These are phyloP conservation scores for Triplophysa bombifrons DNA, from an alignment of 2,797 vertebrate genomes.

Conservation along the genomic window DNA sequence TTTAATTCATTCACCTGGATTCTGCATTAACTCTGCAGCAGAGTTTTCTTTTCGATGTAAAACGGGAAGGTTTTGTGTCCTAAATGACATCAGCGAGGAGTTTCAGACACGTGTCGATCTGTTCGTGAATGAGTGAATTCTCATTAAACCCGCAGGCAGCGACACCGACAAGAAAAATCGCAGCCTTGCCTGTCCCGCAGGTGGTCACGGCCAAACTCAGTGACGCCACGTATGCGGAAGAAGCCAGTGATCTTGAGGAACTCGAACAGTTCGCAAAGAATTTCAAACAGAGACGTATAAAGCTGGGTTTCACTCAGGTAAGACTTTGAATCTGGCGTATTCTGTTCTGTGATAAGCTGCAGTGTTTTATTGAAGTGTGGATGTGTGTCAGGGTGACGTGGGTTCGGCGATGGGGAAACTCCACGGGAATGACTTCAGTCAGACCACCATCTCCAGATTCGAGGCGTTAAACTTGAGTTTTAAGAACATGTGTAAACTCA, in stretches of 20 bases:
- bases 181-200: conserved; percentile 81
- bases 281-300: conserved; percentile 91
- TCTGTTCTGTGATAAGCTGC: neutral
- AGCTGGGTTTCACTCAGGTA: conserved; percentile 93
- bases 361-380: neutral
- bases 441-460: conserved; percentile 91
- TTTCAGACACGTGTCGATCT: too few relatives aligned
- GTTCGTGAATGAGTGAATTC: too few relatives aligned
- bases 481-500: conserved; percentile 94
- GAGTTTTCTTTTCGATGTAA: too few relatives aligned
- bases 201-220: conserved; percentile 83
- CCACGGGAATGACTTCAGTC: conserved; percentile 91
- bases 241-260: conserved; percentile 90
- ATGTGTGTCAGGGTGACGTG: conserved; percentile 81
- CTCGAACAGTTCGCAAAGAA: conserved; percentile 90
- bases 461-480: conserved; percentile 93
- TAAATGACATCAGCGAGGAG: too few relatives aligned
- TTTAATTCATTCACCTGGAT: too few relatives aligned
- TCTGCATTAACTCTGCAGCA: too few relatives aligned
- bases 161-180: conserved; percentile 87
- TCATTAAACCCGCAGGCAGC: conserved; percentile 74
- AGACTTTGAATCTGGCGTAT: neutral
- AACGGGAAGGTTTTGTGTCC: too few relatives aligned
- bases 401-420: conserved; percentile 90
- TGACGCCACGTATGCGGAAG: conserved; percentile 83